A percentile compares a stretch with the other conserved stretches of the same genome.
These are phyloP conservation scores for Podabrus alpinus DNA, from an alignment of 2,888 invertebrate genomes.

Conservation along the genomic window DNA sequence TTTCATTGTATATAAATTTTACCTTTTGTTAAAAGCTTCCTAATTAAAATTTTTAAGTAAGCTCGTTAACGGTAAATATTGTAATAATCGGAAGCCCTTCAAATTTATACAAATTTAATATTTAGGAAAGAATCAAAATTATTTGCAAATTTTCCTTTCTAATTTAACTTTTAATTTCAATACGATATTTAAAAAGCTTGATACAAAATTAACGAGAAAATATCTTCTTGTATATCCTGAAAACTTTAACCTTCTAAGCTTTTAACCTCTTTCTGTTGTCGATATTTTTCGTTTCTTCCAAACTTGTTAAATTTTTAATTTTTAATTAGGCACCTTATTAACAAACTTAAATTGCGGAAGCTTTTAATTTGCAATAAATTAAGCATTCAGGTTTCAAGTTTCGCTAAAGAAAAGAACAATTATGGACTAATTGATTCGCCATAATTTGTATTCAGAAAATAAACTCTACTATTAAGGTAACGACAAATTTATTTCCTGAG, in stretches of 20 bases:
- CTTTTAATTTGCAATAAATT: conserved; percentile 7
- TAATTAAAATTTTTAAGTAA: no score
- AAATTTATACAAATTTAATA: no score
- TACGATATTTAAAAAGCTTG: neutral
- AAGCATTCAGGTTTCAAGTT: neutral
- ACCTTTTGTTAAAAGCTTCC: no score
- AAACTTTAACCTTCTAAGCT: neutral
- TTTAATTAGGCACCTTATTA: neutral
- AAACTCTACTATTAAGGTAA: conserved; percentile 5
- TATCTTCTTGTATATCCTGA: no score
- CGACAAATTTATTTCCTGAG: conserved; percentile 9
- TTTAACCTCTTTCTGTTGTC: neutral
- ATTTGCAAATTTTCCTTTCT: no score
- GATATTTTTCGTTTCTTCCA: neutral
- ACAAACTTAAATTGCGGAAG: neutral
- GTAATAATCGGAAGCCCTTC: no score
- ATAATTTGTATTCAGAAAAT: conserved; percentile 7
- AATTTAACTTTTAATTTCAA: neutral
- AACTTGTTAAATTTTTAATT: neutral
- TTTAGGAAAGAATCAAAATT: no score
- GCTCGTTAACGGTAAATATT: no score
- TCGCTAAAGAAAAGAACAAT: neutral
- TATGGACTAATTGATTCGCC: conserved; percentile 1
- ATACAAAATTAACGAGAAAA: neutral
- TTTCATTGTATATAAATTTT: no score